A percentile compares a stretch with the other conserved stretches of the same genome.
phyloP scores from a whole-genome alignment of 2,888 invertebrate species.

The Lycia hirtaria region DNA sequence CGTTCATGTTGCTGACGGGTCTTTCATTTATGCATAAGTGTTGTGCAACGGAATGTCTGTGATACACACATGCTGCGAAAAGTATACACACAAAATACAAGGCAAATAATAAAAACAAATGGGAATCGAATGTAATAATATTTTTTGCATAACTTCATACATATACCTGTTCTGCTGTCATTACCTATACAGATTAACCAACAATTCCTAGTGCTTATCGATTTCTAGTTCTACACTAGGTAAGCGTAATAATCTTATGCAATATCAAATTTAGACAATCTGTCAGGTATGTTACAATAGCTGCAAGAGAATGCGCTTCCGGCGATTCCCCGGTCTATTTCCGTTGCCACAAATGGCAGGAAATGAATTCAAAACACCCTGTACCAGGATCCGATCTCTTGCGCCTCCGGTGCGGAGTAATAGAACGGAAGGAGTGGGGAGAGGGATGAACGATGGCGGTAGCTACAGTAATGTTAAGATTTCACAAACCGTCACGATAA shows the following conservation, averaged over 20 bases:
- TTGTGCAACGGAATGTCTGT: slow-evolving; percentile 12
- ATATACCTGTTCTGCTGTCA: no score
- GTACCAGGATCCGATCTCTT: slow-evolving; percentile 62
- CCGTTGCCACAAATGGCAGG: slow-evolving; percentile 72
- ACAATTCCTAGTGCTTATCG: no score
- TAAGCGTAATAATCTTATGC: slow-evolving; percentile 6
- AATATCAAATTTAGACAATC: slow-evolving; percentile 25
- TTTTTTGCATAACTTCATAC: no score
- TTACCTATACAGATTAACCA: no score
- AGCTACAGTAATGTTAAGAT: not conserved
- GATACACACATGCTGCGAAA: slow-evolving; percentile 3
- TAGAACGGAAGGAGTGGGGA: slow-evolving; percentile 16
- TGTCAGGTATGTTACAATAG: slow-evolving; percentile 53
- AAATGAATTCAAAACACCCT: slow-evolving; percentile 80
- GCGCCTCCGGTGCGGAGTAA: slow-evolving; percentile 21
- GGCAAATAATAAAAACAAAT: no score
- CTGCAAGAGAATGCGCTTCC: slow-evolving; percentile 65
- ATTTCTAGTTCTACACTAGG: no score
- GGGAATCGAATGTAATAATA: no score
- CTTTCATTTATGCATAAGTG: slow-evolving; percentile 26
- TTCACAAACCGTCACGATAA: not conserved
- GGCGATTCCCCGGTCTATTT: slow-evolving; percentile 69
- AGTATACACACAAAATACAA: no score
- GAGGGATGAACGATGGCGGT: slow-evolving; percentile 14
- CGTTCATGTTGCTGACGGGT: slow-evolving; percentile 16